Evolutionary conservation across 2,113 vertebrate species (phyloP).

Genomic region (Mastomys coucha): DNA sequence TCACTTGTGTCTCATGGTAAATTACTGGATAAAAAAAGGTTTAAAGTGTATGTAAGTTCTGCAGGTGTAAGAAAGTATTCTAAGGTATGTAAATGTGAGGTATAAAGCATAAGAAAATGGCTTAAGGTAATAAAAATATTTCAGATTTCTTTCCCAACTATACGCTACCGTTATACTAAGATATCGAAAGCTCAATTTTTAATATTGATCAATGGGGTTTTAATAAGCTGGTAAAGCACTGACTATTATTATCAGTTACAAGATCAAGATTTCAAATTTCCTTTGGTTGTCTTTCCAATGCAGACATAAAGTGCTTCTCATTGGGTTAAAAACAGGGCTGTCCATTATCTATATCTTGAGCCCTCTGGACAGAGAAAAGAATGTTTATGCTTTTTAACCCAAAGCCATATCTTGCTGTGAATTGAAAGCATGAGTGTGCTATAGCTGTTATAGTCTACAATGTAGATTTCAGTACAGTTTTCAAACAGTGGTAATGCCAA

Average conservation of each 20-base stretch:
- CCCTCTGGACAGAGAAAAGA: neutral
- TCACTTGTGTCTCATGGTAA: neutral
- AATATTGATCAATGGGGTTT: neutral
- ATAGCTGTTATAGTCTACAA: neutral
- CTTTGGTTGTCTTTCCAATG: neutral
- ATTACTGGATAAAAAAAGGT: neutral
- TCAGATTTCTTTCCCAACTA: neutral
- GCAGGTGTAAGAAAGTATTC: neutral
- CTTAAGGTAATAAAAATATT: neutral
- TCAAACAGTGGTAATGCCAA: neutral
- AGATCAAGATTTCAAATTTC: neutral
- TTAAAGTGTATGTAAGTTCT: neutral
- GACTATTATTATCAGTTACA: neutral
- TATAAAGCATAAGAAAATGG: neutral
- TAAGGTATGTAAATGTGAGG: neutral
- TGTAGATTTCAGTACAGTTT: neutral
- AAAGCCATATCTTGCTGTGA: neutral
- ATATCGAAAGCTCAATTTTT: neutral
- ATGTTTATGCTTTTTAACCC: neutral
- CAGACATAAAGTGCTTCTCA: neutral
- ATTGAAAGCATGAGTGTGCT: neutral
- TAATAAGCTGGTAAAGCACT: neutral
- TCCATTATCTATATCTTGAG: neutral
- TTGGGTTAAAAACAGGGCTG: neutral
- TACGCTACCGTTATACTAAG: neutral